A percentile compares a stretch with the other conserved stretches of the same genome.
These are phyloP conservation scores for Lasius fuliginosus DNA, from an alignment of 2,888 invertebrate genomes.

Conservation along the genomic window DNA sequence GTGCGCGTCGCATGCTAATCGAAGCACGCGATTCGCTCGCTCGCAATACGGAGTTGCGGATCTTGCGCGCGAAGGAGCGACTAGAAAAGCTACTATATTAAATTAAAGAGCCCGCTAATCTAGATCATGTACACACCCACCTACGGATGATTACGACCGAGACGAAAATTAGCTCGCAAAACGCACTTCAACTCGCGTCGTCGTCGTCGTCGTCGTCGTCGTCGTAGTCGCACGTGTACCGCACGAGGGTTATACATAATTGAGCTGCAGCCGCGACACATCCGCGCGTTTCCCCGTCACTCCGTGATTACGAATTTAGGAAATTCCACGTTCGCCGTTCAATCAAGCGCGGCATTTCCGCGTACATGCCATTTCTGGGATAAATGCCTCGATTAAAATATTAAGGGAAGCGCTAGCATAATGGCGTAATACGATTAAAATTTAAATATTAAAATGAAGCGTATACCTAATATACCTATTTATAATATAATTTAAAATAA, in stretches of 20 bases:
- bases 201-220: neutral
- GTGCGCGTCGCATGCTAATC: constrained; percentile 61
- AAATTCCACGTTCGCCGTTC: constrained; percentile 12
- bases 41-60: constrained; percentile 61
- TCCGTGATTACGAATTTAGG: constrained; percentile 19
- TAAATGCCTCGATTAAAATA: constrained; percentile 10
- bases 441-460: neutral
- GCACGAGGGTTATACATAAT: constrained; percentile 57
- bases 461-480: neutral
- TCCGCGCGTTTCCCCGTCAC: neutral
- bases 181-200: constrained; percentile 11
- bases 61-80: constrained; percentile 55
- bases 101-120: constrained; percentile 68
- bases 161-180: constrained; percentile 65
- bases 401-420: neutral
- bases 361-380: neutral
- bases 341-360: constrained; percentile 7
- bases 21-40: constrained; percentile 58
- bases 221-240: neutral
- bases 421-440: neutral
- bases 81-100: constrained; percentile 67
- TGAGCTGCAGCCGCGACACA: constrained; percentile 46
- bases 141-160: constrained; percentile 52
- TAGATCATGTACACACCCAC: constrained; percentile 42
- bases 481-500: neutral